These are phyloP conservation scores for Eilema sororculum DNA, from an alignment of 2,888 invertebrate genomes.

Conservation along the genomic window DNA sequence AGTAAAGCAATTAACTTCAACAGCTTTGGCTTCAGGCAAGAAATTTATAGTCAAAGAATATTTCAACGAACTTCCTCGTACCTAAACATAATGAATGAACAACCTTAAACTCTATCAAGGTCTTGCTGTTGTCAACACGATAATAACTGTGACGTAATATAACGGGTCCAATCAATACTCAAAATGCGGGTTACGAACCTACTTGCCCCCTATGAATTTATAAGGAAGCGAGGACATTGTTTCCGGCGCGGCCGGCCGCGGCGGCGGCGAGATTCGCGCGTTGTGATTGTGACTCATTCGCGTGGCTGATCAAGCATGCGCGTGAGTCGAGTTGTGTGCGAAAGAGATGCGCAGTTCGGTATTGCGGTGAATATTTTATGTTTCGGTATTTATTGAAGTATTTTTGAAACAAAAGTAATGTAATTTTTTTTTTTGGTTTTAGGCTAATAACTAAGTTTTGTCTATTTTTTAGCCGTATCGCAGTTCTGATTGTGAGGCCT, in stretches of 20 bases:
- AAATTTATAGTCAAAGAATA: background rate
- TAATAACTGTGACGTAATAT: constrained; percentile 24
- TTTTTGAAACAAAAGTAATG: too few species aligned
- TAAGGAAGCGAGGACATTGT: constrained; percentile 58
- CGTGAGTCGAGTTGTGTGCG: background rate
- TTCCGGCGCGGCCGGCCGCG: constrained; percentile 54
- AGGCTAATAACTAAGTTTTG: too few species aligned
- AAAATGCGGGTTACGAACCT: constrained; percentile 50
- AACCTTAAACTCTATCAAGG: constrained; percentile 12
- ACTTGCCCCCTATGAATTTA: constrained; percentile 55
- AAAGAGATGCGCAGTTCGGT: constrained; percentile 5
- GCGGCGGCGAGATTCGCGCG: constrained; percentile 31
- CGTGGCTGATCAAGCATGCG: constrained; percentile 16
- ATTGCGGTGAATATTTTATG: background rate
- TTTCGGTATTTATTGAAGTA: background rate
- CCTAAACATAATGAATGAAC: background rate
- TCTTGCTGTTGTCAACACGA: background rate
- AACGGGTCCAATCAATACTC: constrained; percentile 40
- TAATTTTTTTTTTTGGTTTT: too few species aligned
- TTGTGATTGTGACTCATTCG: constrained; percentile 45
- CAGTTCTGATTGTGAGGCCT: too few species aligned
- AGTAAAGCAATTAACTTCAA: background rate
- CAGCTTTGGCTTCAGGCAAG: background rate
- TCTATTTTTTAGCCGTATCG: too few species aligned
- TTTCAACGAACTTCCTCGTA: background rate